Percentiles rank a stretch among this genome's conserved stretches.
phyloP scores from a whole-genome alignment of 2,797 vertebrate genomes.

The Manis crassicaudata region DNA sequence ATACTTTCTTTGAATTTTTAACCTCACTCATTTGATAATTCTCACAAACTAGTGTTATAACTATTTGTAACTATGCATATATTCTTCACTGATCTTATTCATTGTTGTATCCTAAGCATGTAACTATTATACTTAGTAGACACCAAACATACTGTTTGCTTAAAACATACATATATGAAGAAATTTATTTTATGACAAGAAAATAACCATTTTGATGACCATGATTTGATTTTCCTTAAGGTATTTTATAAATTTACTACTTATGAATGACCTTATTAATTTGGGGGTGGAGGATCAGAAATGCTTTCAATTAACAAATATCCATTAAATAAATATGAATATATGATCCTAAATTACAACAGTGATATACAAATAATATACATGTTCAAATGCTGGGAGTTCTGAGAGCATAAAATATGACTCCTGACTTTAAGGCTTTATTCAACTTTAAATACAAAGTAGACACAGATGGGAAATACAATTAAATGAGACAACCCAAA shows the following conservation, averaged over 20 bases:
- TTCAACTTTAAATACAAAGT: neutral
- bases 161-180: neutral
- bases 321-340: neutral
- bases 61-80: neutral
- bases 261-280: neutral
- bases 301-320: neutral
- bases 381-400: neutral
- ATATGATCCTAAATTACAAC: neutral
- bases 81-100: neutral
- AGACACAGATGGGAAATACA: neutral
- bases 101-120: neutral
- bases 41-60: neutral
- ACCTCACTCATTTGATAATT: neutral
- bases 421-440: neutral
- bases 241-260: neutral
- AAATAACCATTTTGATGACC: neutral
- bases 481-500: neutral
- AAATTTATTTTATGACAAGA: neutral
- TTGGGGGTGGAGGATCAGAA: neutral
- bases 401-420: neutral
- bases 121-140: neutral
- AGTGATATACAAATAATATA: neutral
- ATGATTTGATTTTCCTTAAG: neutral
- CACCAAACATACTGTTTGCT: neutral
- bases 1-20: neutral